phyloP scores from a whole-genome alignment of 2,888 invertebrate species.

The Hypolimnas misippus region DNA sequence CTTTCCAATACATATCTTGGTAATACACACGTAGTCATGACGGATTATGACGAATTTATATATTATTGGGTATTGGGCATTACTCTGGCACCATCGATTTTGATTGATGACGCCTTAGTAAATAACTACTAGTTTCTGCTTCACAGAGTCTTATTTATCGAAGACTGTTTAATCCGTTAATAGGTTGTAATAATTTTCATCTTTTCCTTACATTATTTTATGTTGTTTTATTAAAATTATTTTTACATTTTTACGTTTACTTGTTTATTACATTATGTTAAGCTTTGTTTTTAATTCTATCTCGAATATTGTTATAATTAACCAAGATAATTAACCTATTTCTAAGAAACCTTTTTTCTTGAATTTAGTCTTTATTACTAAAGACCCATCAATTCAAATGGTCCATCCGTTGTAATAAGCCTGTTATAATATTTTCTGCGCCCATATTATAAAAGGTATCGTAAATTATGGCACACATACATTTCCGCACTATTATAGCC shows the following conservation, averaged over 20 bases:
- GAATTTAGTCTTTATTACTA: no score
- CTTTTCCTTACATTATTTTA: neutral
- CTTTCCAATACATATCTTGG: conserved; percentile 42
- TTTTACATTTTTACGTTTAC: conserved; percentile 1
- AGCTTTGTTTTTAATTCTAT: neutral
- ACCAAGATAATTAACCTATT: no score
- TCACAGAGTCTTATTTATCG: conserved; percentile 31
- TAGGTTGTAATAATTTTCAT: neutral
- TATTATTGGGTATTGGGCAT: conserved; percentile 37
- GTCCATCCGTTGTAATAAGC: no score
- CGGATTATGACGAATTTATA: conserved; percentile 67
- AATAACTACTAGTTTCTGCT: conserved; percentile 37
- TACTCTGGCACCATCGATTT: conserved; percentile 51
- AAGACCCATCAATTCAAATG: no score
- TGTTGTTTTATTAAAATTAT: neutral
- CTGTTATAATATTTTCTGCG: neutral
- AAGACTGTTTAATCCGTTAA: conserved; percentile 1
- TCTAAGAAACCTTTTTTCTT: no score
- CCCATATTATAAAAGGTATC: conserved; percentile 7
- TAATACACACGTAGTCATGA: conserved; percentile 54
- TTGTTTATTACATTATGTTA: neutral
- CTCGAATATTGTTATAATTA: neutral
- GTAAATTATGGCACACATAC: conserved; percentile 11
- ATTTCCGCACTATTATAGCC: conserved; percentile 24
- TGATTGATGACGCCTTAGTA: conserved; percentile 58